These are phyloP conservation scores for Engystomops pustulosus DNA, from an alignment of 2,113 vertebrate species.

Conservation along the genomic window DNA sequence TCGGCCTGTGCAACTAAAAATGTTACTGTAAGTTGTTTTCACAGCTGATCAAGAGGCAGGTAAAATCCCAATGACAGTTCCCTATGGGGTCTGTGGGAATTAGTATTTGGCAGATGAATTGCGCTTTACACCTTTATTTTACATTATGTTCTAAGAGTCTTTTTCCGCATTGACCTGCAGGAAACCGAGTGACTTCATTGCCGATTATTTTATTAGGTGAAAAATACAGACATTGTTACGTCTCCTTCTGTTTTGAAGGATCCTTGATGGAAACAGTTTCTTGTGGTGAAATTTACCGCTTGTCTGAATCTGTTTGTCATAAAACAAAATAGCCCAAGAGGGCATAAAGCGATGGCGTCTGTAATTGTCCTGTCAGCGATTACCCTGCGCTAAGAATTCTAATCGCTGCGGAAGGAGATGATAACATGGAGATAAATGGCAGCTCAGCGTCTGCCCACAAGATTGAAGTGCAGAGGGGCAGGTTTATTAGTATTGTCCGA, in stretches of 20 bases:
- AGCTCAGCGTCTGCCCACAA: too few relatives aligned
- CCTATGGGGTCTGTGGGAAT: too few relatives aligned
- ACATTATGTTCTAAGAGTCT: too few relatives aligned
- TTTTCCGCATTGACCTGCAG: background rate
- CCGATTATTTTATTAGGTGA: conserved; percentile 3
- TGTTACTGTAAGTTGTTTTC: too few relatives aligned
- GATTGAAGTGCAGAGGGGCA: background rate
- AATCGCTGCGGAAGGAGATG: background rate
- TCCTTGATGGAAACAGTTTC: conserved; percentile 16
- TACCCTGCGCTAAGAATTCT: conserved; percentile 18
- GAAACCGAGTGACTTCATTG: background rate
- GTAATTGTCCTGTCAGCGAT: conserved; percentile 38
- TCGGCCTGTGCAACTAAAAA: too few relatives aligned
- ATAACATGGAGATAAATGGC: background rate
- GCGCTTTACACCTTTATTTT: background rate
- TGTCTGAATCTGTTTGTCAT: conserved; percentile 25
- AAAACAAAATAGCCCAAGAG: conserved; percentile 11
- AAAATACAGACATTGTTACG: conserved; percentile 4
- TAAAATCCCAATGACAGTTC: too few relatives aligned
- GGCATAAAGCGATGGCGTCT: conserved; percentile 2
- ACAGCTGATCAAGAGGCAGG: too few relatives aligned
- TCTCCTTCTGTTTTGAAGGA: conserved; percentile 19
- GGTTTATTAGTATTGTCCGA: too few relatives aligned
- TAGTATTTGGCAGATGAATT: too few relatives aligned
- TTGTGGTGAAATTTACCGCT: background rate